Conservation (phyloP, 2,797 vertebrate species). For the Centroberyx gerrardi region DNA sequence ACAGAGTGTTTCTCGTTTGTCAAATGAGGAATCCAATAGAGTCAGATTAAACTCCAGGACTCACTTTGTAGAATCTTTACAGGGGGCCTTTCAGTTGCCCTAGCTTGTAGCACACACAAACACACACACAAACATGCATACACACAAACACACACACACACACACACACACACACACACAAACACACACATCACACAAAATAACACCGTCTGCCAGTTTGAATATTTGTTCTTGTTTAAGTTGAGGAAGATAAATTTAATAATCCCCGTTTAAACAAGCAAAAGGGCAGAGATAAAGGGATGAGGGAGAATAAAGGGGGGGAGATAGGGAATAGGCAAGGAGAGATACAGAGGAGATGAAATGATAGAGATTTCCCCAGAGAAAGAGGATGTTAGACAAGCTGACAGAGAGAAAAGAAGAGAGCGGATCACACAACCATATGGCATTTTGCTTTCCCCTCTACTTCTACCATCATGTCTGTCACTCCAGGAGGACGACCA, state of each 20-base stretch:
- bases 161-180: conserved; percentile 3
- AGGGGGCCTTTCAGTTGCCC: conserved; percentile 56
- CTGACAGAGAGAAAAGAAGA: conserved; percentile 59
- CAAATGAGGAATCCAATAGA: conserved; percentile 74
- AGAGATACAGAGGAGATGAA: conserved; percentile 55
- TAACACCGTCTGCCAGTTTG: conserved; percentile 37
- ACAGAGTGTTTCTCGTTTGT: conserved; percentile 71
- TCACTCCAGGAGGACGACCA: conserved; percentile 63
- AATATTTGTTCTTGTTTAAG: conserved; percentile 51
- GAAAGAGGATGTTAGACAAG: conserved; percentile 49
- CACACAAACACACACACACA: neutral
- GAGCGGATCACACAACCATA: conserved; percentile 68
- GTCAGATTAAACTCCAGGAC: conserved; percentile 69
- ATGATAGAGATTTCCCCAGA: conserved; percentile 64
- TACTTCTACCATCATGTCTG: conserved; percentile 57
- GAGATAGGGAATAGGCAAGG: conserved; percentile 22
- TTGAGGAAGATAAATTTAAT: conserved; percentile 54
- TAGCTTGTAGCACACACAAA: conserved; percentile 5
- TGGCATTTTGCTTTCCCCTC: conserved; percentile 65
- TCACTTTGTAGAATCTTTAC: conserved; percentile 60
- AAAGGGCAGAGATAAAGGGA: conserved; percentile 51
- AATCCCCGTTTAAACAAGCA: conserved; percentile 64
- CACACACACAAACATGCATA: conserved; percentile 22
- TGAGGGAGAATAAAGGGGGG: conserved; percentile 33
- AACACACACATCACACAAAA: neutral